Percentiles rank a stretch among this genome's conserved stretches.
These are phyloP conservation scores for Subanguina moxae DNA, from an alignment of 1,140 invertebrate genomes.

Conservation along the genomic window DNA sequence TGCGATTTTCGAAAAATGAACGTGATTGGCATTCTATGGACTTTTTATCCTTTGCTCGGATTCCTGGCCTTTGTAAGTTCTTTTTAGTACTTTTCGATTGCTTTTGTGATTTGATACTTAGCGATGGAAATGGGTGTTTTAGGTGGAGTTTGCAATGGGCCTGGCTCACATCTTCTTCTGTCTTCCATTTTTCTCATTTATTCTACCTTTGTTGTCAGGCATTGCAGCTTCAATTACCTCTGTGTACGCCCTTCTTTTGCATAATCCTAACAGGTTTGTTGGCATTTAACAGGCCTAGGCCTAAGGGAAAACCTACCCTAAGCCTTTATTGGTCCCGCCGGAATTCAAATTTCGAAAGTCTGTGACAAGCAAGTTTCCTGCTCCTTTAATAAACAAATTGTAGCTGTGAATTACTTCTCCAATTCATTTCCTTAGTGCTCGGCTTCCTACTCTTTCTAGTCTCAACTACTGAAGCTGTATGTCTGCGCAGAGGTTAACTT, in stretches of 20 bases:
- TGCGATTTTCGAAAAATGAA: slow-evolving; percentile 19
- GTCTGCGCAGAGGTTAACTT: slow-evolving; percentile 32
- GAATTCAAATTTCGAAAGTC: too few relatives aligned
- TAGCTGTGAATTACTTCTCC: slow-evolving; percentile 38
- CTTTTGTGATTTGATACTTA: slow-evolving; percentile 9
- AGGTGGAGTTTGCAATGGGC: slow-evolving; percentile 38
- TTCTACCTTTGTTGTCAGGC: slow-evolving; percentile 38
- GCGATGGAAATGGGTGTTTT: slow-evolving; percentile 10
- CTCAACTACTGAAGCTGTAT: slow-evolving; percentile 37
- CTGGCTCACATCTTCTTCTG: slow-evolving; percentile 46
- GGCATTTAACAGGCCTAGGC: too few relatives aligned
- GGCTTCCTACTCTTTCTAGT: slow-evolving; percentile 37
- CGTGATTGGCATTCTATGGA: slow-evolving; percentile 41
- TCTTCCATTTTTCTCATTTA: slow-evolving; percentile 37
- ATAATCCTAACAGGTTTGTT: slow-evolving; percentile 39
- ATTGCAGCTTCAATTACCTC: slow-evolving; percentile 44
- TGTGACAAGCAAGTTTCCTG: too few relatives aligned
- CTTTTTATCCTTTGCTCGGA: slow-evolving; percentile 40
- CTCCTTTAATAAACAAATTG: too few relatives aligned
- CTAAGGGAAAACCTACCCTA: too few relatives aligned
- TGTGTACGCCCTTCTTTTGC: slow-evolving; percentile 38
- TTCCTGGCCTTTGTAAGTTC: slow-evolving; percentile 36
- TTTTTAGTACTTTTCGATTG: not conserved
- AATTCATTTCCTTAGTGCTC: slow-evolving; percentile 37
- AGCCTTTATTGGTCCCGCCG: too few relatives aligned